Base-by-base conservation (phyloP, 92 coral and sea anemone species). In the Palythoa grandis region DNA sequence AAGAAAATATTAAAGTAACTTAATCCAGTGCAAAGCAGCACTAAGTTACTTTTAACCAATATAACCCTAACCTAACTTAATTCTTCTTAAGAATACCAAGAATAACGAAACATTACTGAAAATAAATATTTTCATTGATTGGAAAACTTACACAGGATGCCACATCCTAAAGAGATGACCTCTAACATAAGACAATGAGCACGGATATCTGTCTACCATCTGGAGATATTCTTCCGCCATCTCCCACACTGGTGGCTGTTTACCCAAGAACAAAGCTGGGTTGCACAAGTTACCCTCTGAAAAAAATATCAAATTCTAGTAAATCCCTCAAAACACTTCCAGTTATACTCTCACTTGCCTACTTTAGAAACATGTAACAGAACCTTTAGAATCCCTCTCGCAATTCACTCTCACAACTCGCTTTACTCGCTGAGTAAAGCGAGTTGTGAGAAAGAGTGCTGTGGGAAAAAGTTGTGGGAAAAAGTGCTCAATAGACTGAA, bases 111-210 rank as follows among this genome's bases (percentile, higher is more conserved):
- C 35, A 29, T 29, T 29, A 29, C 35, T 29, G 35, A 29, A 29
- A 29, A 29, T 29, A 29, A 0, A 29, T 29, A 29, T 29, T 29
- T 29, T 29, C 35, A 29, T 29, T 29, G 35, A 29, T 29, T 29
- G 35, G 35, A 29, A 29, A 29, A 87, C 93, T 89, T 77, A 97
- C 99, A 93, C 88, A 72, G 87, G 93, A 60, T 94, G 95, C 96
- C 96, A 92, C 25, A 97, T 88, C 88, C 92, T 92, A 82, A 97
- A 97, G 73, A 96, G 83, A 54, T 96, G 99, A 1, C 95, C 99
- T 79, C 99, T 83, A 57, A 96, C 92, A 78, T 88, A 90, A 2
- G 99, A 95, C 74, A 96, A 66, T 52, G 94, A 89, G 52, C 98
- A 94, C 11, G 98, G 96, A 77, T 94, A 90, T 74, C 84, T 71